Evolutionary conservation across 2,888 invertebrate species (phyloP).

Genomic region (Hofmannophila pseudospretella): DNA sequence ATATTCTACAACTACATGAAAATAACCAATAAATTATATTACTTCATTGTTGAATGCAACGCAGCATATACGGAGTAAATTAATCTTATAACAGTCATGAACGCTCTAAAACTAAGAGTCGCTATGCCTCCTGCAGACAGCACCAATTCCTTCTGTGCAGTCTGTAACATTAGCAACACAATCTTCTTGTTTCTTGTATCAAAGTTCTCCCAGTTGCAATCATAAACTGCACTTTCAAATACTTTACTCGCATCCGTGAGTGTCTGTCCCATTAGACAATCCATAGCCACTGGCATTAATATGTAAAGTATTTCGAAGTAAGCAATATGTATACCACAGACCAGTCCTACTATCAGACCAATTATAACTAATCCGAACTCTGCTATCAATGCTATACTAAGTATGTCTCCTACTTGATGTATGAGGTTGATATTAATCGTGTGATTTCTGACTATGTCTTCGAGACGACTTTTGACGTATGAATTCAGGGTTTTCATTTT

Average conservation of each 20-base stretch:
- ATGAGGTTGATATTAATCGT: constrained; percentile 24
- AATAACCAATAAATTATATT: too few species aligned
- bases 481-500: constrained; percentile 15
- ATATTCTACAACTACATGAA: too few species aligned
- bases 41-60: constrained; percentile 32
- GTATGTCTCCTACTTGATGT: constrained; percentile 26
- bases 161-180: constrained; percentile 41
- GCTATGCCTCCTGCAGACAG: constrained; percentile 49
- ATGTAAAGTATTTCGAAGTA: constrained; percentile 40
- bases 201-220: constrained; percentile 54
- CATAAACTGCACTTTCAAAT: constrained; percentile 45
- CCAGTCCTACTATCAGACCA: constrained; percentile 29
- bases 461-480: constrained; percentile 19
- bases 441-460: constrained; percentile 26
- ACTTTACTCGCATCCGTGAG: constrained; percentile 38
- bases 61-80: constrained; percentile 54
- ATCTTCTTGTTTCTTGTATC: constrained; percentile 41
- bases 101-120: constrained; percentile 32
- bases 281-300: constrained; percentile 32
- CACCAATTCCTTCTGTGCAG: constrained; percentile 41
- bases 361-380: constrained; percentile 31
- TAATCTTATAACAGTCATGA: constrained; percentile 41
- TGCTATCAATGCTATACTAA: constrained; percentile 29
- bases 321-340: constrained; percentile 35
- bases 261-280: constrained; percentile 48